Conservation (phyloP, 1,140 invertebrate species). For the Episyrphus balteatus region DNA sequence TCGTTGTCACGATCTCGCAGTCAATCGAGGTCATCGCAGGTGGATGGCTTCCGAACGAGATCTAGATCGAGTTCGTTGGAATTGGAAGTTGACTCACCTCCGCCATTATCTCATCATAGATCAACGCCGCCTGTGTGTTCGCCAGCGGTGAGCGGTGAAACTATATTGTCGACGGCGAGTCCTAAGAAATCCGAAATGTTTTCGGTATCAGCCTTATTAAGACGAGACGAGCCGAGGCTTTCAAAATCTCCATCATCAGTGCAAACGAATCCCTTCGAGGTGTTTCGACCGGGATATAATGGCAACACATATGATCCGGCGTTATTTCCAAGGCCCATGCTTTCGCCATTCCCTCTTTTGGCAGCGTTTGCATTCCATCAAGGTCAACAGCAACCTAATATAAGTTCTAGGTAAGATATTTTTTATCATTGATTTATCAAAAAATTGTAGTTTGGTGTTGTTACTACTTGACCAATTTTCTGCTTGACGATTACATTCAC, state of each 20-base stretch:
- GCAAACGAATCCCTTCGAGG: conserved; percentile 39
- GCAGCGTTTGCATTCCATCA: conserved; percentile 35
- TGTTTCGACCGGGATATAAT: conserved; percentile 22
- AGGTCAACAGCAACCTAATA: conserved; percentile 25
- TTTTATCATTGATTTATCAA: background rate
- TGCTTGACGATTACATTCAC: too few species aligned
- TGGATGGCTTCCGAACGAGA: conserved; percentile 24
- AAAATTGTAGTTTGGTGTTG: background rate
- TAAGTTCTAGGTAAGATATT: conserved; percentile 8
- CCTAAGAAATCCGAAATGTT: conserved; percentile 63
- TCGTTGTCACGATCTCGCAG: conserved; percentile 40
- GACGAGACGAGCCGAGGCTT: conserved; percentile 59
- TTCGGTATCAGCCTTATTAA: conserved; percentile 62
- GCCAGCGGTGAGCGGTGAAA: conserved; percentile 16
- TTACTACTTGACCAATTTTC: background rate
- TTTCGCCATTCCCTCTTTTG: conserved; percentile 32
- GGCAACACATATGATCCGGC: conserved; percentile 27
- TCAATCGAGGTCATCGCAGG: conserved; percentile 35
- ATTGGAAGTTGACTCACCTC: conserved; percentile 57
- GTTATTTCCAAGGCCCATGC: conserved; percentile 32
- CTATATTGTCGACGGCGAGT: conserved; percentile 20
- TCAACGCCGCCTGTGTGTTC: conserved; percentile 14
- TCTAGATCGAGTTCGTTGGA: conserved; percentile 53
- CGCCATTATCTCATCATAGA: conserved; percentile 29
- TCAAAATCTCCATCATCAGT: conserved; percentile 38